Evolutionary conservation across 1,140 invertebrate genomes (phyloP).

Genomic region (Eriosoma lanigerum): DNA sequence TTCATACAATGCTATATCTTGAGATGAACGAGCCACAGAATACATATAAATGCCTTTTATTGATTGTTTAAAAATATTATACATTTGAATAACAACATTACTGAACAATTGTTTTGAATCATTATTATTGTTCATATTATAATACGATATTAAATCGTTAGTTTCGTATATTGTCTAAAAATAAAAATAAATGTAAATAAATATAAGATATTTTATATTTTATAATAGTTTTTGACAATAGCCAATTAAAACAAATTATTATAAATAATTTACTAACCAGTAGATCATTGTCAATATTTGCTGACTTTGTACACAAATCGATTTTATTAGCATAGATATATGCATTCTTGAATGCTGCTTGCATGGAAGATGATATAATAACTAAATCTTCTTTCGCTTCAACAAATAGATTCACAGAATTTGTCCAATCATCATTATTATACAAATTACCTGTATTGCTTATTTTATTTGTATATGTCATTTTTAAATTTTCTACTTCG

Average conservation of each 20-base stretch:
- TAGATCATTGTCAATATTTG: background rate
- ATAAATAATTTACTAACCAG: conserved; percentile 25
- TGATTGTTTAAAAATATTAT: background rate
- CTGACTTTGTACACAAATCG: background rate
- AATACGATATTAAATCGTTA: background rate
- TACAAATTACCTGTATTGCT: background rate
- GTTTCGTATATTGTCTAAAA: conserved; percentile 2
- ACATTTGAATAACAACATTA: background rate
- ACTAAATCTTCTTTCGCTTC: background rate
- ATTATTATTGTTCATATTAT: background rate
- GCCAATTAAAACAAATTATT: background rate
- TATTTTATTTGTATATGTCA: background rate
- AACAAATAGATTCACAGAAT: background rate
- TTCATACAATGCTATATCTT: background rate
- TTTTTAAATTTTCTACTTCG: background rate
- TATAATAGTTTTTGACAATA: too few species aligned
- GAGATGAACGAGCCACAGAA: background rate
- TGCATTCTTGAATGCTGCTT: background rate
- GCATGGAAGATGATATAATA: background rate
- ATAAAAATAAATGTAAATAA: background rate
- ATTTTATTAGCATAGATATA: background rate
- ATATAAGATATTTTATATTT: background rate
- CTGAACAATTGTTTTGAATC: background rate
- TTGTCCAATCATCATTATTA: background rate
- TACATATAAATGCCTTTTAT: background rate